Conservation (phyloP, 2,113 vertebrate species). For the Lagopus muta region DNA sequence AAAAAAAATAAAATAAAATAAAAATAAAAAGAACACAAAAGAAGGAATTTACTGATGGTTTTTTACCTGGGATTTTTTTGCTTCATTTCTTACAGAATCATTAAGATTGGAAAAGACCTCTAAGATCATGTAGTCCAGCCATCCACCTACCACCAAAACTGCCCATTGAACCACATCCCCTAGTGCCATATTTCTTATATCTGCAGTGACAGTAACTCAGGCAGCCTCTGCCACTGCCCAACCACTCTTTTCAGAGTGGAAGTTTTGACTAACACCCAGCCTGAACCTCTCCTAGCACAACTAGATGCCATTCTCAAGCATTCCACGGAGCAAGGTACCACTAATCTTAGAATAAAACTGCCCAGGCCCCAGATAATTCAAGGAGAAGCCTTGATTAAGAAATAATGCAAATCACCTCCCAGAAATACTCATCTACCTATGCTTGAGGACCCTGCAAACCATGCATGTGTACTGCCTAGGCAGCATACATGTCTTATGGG, state of each 20-base stretch:
- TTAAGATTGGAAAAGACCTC: too few relatives aligned
- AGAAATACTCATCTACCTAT: background rate
- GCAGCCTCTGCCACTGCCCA: too few relatives aligned
- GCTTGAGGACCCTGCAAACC: background rate
- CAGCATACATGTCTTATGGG: rapidly evolving
- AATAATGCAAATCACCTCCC: background rate
- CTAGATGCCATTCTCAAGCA: background rate
- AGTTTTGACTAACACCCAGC: too few relatives aligned
- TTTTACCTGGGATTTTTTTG: background rate
- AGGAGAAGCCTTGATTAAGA: background rate
- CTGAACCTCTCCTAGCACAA: too few relatives aligned
- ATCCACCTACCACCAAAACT: too few relatives aligned
- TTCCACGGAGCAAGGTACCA: background rate
- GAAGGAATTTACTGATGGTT: background rate
- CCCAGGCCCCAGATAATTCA: background rate
- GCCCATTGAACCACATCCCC: too few relatives aligned
- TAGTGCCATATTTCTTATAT: too few relatives aligned
- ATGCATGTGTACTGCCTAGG: rapidly evolving
- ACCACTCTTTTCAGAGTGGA: too few relatives aligned
- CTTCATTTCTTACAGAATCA: background rate
- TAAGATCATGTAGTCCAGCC: too few relatives aligned
- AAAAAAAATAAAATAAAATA: background rate
- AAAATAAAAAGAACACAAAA: background rate
- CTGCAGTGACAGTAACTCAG: too few relatives aligned
- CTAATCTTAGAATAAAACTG: background rate